Conservation (phyloP, 2,888 invertebrate genomes). For the Spilosoma lubricipeda region DNA sequence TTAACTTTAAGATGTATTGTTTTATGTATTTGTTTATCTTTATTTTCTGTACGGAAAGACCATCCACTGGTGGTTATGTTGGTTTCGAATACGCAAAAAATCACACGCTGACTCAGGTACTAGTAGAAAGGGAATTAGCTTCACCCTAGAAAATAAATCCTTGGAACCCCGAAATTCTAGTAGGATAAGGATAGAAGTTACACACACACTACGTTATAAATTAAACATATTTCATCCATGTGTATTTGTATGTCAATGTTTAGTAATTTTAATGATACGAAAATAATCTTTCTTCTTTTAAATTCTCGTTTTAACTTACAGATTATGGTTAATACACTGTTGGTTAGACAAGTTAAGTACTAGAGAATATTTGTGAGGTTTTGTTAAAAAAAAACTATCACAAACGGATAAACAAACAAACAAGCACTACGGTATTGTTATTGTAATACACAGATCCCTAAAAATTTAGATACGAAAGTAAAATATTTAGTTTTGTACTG, state of each 20-base stretch:
- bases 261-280: neutral
- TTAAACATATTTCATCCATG: neutral
- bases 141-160: too few relatives aligned
- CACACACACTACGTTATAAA: neutral
- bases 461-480: neutral
- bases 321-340: too few relatives aligned
- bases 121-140: too few relatives aligned
- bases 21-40: neutral
- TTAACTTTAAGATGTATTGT: neutral
- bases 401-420: neutral
- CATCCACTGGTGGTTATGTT: too few relatives aligned
- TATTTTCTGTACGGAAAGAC: too few relatives aligned
- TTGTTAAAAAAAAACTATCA: too few relatives aligned
- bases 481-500: neutral
- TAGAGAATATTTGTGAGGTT: too few relatives aligned
- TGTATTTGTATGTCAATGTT: neutral
- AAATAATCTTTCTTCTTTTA: neutral
- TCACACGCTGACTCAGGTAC: too few relatives aligned
- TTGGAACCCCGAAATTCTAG: too few relatives aligned
- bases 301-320: neutral
- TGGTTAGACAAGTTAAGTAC: neutral
- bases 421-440: neutral
- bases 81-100: too few relatives aligned
- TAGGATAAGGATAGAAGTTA: neutral
- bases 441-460: neutral